Conservation (phyloP, 2,888 invertebrate genomes). For the Meteorus colon region DNA sequence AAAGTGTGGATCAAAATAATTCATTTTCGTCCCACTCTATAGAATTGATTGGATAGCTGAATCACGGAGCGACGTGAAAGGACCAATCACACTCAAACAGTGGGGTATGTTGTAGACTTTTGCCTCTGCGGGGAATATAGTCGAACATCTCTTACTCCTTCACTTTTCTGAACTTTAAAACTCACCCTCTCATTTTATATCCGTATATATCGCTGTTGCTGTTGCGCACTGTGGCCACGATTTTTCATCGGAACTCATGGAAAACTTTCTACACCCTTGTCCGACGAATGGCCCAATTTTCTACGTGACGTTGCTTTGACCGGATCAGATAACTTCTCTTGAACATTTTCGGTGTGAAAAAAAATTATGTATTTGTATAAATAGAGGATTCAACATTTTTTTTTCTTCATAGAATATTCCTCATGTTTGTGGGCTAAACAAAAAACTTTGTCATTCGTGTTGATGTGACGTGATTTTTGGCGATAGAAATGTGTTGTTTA, state of each 20-base stretch:
- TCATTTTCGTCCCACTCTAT: conserved; percentile 1
- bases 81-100: not conserved
- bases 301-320: conserved; percentile 55
- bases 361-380: not conserved
- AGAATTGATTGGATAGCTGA: conserved; percentile 36
- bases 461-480: no score
- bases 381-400: not conserved
- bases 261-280: conserved; percentile 36
- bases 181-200: conserved; percentile 11
- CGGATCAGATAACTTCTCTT: conserved; percentile 49
- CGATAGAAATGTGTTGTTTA: no score
- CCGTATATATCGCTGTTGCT: conserved; percentile 20
- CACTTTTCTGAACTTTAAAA: not conserved
- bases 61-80: conserved; percentile 23
- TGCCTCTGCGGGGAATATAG: not conserved
- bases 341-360: conserved; percentile 16
- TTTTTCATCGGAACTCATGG: conserved; percentile 39
- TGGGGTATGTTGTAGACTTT: conserved; percentile 28
- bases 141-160: not conserved
- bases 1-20: conserved; percentile 12
- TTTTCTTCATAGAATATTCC: no score
- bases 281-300: conserved; percentile 56
- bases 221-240: conserved; percentile 21
- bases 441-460: no score
- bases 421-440: no score